Percentiles rank a stretch among this genome's conserved stretches.
Evolutionary conservation across 2,888 invertebrate genomes (phyloP).

Genomic region (Omphaloscelis lunosa): DNA sequence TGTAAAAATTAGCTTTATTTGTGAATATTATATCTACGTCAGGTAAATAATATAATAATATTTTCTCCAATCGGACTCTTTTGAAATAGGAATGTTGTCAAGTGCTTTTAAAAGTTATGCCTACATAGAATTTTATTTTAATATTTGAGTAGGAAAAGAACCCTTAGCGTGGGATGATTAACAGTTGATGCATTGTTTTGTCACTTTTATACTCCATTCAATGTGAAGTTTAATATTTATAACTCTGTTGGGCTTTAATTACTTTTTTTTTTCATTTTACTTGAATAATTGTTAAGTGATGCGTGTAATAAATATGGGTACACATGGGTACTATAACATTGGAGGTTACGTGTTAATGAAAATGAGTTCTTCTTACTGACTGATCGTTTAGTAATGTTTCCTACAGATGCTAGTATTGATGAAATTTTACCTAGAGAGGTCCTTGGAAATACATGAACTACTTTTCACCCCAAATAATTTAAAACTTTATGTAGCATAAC

Average conservation of each 20-base stretch:
- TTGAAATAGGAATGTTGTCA: not conserved
- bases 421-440: too few relatives aligned
- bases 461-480: not conserved
- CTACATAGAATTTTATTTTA: not conserved
- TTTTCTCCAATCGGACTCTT: not conserved
- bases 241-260: constrained; percentile 10
- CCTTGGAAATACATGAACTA: not conserved
- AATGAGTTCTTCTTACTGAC: not conserved
- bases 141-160: constrained; percentile 6
- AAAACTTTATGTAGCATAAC: not conserved
- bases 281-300: not conserved
- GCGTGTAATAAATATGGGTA: not conserved
- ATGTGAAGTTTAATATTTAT: constrained; percentile 38
- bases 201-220: constrained; percentile 41
- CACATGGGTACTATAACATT: not conserved
- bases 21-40: not conserved
- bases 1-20: not conserved
- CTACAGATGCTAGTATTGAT: not conserved
- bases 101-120: not conserved
- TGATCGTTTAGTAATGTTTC: not conserved
- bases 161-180: constrained; percentile 39
- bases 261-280: constrained; percentile 8
- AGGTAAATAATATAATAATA: not conserved
- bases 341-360: not conserved
- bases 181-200: constrained; percentile 53